These are phyloP conservation scores for Phainopepla nitens DNA, from an alignment of 2,113 vertebrate species.

Conservation along the genomic window DNA sequence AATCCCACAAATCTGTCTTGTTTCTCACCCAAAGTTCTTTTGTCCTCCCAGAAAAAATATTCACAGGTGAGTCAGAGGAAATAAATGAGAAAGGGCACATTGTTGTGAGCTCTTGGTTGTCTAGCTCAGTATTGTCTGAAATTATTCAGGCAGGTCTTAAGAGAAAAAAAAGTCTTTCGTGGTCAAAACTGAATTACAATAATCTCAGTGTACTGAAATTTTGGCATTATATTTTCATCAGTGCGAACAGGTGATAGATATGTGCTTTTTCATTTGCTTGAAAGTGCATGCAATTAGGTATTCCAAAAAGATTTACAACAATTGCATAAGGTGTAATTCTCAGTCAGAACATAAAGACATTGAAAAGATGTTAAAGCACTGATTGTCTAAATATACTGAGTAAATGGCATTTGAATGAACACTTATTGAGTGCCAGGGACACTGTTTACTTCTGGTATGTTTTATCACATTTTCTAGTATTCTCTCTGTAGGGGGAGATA, in stretches of 20 bases:
- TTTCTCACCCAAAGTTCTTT: neutral
- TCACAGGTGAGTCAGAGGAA: neutral
- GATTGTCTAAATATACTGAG: constrained; percentile 58
- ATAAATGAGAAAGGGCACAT: neutral
- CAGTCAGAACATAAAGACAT: constrained; percentile 32
- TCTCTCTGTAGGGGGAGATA: constrained; percentile 57
- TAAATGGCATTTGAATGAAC: constrained; percentile 59
- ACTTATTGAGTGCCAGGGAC: constrained; percentile 33
- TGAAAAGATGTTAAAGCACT: constrained; percentile 51
- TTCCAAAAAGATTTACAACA: constrained; percentile 28
- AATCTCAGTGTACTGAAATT: neutral
- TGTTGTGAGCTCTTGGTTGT: neutral
- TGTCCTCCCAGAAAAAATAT: neutral
- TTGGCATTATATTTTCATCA: neutral
- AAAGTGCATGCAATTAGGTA: neutral
- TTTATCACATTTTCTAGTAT: constrained; percentile 53
- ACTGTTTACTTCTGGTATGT: constrained; percentile 56
- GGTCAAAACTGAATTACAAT: neutral
- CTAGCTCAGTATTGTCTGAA: neutral
- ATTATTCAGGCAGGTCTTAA: neutral
- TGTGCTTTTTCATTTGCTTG: neutral
- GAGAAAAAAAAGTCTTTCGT: neutral
- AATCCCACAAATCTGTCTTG: neutral
- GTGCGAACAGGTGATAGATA: neutral
- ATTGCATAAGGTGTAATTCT: constrained; percentile 12